Evolutionary conservation across 2,797 vertebrate species (phyloP), one percentile per base, ranked within the genome.

Genomic region (Chiroxiphia lanceolata): DNA sequence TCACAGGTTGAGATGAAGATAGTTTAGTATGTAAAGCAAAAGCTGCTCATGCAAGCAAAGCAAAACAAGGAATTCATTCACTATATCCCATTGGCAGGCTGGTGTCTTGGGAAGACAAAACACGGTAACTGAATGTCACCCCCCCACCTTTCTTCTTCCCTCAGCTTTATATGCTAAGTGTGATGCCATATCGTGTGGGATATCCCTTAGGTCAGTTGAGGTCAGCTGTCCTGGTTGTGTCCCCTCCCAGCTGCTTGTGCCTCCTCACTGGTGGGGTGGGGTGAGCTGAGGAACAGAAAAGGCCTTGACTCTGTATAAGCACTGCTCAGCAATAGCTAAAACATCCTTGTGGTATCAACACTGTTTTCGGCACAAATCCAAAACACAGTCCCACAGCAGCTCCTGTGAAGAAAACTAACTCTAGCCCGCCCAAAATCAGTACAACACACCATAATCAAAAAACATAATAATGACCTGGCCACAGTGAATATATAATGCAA

Each of bases 101-200:
- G 18, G 26, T 2, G 16, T 31, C 64, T 31, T 31, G 10, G 21
- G 65, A 78, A 51, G 38, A 71, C 10, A 34, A 36, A 70, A 57
- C 16, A 57, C 11, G 0, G 0, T 13, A 38, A 51, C 14, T 71
- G 25, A n/a, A 38, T 19, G 8, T 6, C 50, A 14, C 17, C 23
- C 17, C 23, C 29, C 20, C 20, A 45, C 2, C 11, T 5, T 74
- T 22, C 50, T 83, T 34, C 31, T 29, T 57, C 20, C 16, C 20
- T 22, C 15, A n/a, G 29, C 14, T 83, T 65, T n/a, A 25, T n/a
- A 33, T n/a, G 34, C 23, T 26, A 34, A 59, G 34, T 59, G 34
- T 59, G 22, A 59, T 17, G 21, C n/a, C 51, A 51, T 29, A 31
- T 2, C 6, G 29, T 26, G n/a, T 53, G 65, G 38, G 51, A 51